Conservation (phyloP, 2,888 invertebrate species). For the Auanema sp. region DNA sequence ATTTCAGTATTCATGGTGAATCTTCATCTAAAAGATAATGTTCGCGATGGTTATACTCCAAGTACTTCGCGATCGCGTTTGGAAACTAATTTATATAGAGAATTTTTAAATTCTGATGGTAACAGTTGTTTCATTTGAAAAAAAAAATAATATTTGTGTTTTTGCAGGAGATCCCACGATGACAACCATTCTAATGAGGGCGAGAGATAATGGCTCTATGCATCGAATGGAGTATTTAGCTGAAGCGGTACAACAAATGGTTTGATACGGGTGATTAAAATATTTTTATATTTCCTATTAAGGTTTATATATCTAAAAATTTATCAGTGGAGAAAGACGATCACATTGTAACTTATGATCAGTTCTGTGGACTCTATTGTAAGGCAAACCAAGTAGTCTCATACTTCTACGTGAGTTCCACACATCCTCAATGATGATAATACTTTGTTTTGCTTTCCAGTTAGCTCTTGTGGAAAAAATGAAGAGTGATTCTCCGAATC, state of each 20-base stretch:
- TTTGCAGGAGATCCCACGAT: conserved; percentile 56
- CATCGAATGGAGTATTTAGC: conserved; percentile 49
- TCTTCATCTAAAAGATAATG: conserved; percentile 45
- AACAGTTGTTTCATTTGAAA: neutral
- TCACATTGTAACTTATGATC: conserved; percentile 34
- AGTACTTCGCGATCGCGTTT: conserved; percentile 46
- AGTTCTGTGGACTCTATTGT: conserved; percentile 60
- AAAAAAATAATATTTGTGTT: neutral
- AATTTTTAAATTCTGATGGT: conserved; percentile 54
- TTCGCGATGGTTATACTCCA: conserved; percentile 62
- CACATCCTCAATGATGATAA: neutral
- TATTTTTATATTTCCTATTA: neutral
- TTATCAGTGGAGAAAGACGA: conserved; percentile 33
- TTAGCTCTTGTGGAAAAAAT: conserved; percentile 24
- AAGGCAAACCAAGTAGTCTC: conserved; percentile 49
- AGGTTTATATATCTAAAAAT: conserved; percentile 31
- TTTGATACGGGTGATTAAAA: neutral
- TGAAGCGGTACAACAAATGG: conserved; percentile 44
- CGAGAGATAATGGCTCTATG: conserved; percentile 59
- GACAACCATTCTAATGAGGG: conserved; percentile 56
- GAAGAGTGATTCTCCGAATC: conserved; percentile 17
- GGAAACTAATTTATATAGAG: conserved; percentile 50
- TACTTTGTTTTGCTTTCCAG: conserved; percentile 11
- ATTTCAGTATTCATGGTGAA: conserved; percentile 26
- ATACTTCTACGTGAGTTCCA: conserved; percentile 36